Evolutionary conservation across 2,888 invertebrate genomes (phyloP), one percentile per base, ranked within the genome.

Genomic region (Mythimna loreyi): DNA sequence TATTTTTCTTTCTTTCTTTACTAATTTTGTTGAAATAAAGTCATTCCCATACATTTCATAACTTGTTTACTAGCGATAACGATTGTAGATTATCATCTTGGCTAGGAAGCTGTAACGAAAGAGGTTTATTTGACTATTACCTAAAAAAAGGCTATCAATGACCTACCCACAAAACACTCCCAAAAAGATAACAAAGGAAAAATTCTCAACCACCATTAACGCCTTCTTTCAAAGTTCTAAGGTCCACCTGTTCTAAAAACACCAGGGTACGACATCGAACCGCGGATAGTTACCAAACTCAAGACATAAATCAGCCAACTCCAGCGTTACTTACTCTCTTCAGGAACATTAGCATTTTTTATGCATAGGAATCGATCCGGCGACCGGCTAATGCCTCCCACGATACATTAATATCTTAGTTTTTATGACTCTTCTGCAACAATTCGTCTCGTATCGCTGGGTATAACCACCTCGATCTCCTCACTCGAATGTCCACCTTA

Each of bases 381-480:
- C 89, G 88, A 91, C 93, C 91, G 92, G 92, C 94, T 95, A 95
- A 96, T 95, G 96, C 95, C 94, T 95, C 95, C 95, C 95, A 92
- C 94, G 95, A 96, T 96, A 96, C 96, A 96, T 96, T 96, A 95
- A 96, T 96, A 96, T 95, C 95, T 95, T 94, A 95, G 95, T 96
- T 96, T 96, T 96, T 96, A 96, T 94, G 95, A 95, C 94, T 96
- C 93, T 94, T 94, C 92, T 90, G 92, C 91, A 95, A 94, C 93
- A 94, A 93, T 93, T 88, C 91, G 91, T 92, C 93, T 91, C 87
- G 70, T 80, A 69, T 68, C 73, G 72, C 73, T 67, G 63, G 80
- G 71, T 87, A 77, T 90, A 94, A 92, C 81, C 83, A 84, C 90
- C 71, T 43, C 0, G 0, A 2, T 0, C 1, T 4, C 7, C 16